Base-by-base conservation (phyloP, 2,797 vertebrate genomes). In the Macropus fuliginosus region DNA sequence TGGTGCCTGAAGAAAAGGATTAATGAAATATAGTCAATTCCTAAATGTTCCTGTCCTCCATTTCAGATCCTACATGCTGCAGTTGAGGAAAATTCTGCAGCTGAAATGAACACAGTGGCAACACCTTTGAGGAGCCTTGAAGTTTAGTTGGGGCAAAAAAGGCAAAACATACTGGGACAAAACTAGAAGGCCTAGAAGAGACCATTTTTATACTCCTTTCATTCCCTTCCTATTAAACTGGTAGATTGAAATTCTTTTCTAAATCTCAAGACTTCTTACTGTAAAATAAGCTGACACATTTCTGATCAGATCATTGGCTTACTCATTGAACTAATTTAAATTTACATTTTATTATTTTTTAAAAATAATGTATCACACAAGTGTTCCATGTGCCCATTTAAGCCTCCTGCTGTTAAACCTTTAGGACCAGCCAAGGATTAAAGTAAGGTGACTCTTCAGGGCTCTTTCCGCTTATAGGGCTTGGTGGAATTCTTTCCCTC, bases 1-100 rank as follows among this genome's bases (percentile, higher is more conserved):
- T 92, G 21, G 21, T 93, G 90, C 87, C 81, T 74, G 54, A 62
- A 50, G n/a, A 93, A 90, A 66, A 27, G 21, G 4, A 59, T 59
- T 94, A 92, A 89, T 92, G 56, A 92, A 94, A 59, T 87, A 50
- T 87, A 87, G 40, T 46, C 40, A 87, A 87, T 87, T 87, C 74
- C 40, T 87, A 50, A 87, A 87, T 87, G 21, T 50, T 81, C 3
- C 74, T 81, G 40, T 81, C 74, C 74, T 81, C n/a, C 40, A 46
- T 81, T 87, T 87, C 40, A 87, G 40, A 87, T 87, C 40, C 40
- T 3, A 87, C 31, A 81, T 81, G 18, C 66, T 81, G 34, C 62
- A 81, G 40, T 87, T 46, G 74, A 87, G 10, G 40, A 11, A 87
- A 87, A 50, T 87, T 87, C 74, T 50, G 40, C 24, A 27, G 14